Percentiles rank a stretch among this genome's conserved stretches.
Conservation (phyloP, 2,797 vertebrate genomes). For the Margarornis squamiger region DNA sequence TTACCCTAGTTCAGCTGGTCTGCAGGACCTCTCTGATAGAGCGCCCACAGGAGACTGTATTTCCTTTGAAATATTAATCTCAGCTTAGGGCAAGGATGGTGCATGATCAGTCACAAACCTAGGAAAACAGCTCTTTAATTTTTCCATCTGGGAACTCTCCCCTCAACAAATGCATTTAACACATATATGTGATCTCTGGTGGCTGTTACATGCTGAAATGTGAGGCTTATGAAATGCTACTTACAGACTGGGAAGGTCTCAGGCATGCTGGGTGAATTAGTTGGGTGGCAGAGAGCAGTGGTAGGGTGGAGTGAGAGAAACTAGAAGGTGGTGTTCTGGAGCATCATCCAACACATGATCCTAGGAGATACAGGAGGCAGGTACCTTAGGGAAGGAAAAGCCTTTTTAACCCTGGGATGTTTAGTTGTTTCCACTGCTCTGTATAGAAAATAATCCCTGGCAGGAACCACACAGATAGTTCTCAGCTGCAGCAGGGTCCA, state of each 20-base stretch:
- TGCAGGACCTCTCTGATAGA: background rate
- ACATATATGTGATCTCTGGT: background rate
- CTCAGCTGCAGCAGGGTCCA: background rate
- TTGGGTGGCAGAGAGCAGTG: background rate
- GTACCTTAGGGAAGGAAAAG: background rate
- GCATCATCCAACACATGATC: fast-evolving
- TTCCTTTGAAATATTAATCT: conserved; percentile 5
- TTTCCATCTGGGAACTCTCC: background rate
- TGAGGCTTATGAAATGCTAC: background rate
- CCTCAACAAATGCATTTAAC: background rate
- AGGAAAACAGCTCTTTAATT: background rate
- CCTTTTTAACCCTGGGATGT: background rate
- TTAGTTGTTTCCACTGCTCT: background rate
- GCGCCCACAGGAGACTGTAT: background rate
- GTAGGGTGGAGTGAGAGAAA: background rate
- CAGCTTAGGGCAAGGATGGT: background rate
- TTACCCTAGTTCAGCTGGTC: background rate
- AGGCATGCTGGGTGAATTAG: background rate
- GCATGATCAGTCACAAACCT: background rate
- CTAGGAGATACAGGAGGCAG: background rate
- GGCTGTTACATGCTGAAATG: background rate
- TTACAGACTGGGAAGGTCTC: background rate
- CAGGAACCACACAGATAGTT: background rate
- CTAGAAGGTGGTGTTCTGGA: background rate
- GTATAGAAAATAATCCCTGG: background rate